A percentile compares a stretch with the other conserved stretches of the same genome.
Evolutionary conservation across 1,140 invertebrate genomes (phyloP).

Genomic region (Drosophila kohkoa): DNA sequence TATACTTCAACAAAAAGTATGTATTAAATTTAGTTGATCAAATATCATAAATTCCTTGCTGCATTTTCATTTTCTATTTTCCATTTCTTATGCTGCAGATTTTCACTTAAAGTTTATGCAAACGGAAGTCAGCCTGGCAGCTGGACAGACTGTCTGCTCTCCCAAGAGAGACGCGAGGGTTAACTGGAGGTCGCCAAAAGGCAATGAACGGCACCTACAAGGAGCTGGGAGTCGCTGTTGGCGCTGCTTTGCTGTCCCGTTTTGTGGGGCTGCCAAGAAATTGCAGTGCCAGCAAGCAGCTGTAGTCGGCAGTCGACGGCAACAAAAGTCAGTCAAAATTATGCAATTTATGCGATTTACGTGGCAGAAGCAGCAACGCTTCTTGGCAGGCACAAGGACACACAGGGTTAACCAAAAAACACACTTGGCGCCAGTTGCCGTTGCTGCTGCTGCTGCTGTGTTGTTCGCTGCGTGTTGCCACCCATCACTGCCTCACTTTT

Average conservation of each 20-base stretch:
- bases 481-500: constrained; percentile 22
- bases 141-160: constrained; percentile 17
- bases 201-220: constrained; percentile 72
- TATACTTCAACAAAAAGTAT: too few species aligned
- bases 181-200: constrained; percentile 41
- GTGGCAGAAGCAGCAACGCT: constrained; percentile 47
- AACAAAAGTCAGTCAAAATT: constrained; percentile 82
- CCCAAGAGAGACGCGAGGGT: background rate
- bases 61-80: constrained; percentile 16
- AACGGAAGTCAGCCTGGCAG: constrained; percentile 38
- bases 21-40: background rate
- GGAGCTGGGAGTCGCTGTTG: constrained; percentile 23
- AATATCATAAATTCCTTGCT: constrained; percentile 18
- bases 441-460: background rate
- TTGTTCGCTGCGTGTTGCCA: constrained; percentile 32
- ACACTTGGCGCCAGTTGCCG: constrained; percentile 74
- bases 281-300: constrained; percentile 62
- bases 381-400: constrained; percentile 56
- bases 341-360: constrained; percentile 83
- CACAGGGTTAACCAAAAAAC: constrained; percentile 71
- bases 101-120: constrained; percentile 40
- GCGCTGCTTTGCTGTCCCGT: background rate
- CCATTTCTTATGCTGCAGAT: constrained; percentile 19
- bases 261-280: constrained; percentile 47
- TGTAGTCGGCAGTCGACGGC: constrained; percentile 1